Conservation (phyloP, 2,797 vertebrate species). For the Lacerta viridis region DNA sequence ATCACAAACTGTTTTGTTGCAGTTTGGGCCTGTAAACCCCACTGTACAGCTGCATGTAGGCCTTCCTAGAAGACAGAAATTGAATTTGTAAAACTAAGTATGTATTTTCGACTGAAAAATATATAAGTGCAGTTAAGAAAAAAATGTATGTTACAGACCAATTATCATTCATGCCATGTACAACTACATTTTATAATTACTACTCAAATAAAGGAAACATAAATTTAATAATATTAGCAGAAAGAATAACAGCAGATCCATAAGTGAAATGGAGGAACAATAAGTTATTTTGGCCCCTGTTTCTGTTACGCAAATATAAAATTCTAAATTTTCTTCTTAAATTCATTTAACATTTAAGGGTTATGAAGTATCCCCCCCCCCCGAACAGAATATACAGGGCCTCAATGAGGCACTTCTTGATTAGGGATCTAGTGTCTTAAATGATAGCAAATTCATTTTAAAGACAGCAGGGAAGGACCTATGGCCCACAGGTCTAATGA, state of each 20-base stretch:
- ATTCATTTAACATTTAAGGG: not conserved
- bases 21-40: constrained; percentile 94
- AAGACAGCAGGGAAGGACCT: too few species aligned
- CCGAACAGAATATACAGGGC: not conserved
- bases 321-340: not conserved
- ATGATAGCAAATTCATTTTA: too few species aligned
- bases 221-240: not conserved
- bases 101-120: accelerated
- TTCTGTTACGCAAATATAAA: not conserved
- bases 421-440: not conserved
- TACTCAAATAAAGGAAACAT: not conserved
- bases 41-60: constrained; percentile 92
- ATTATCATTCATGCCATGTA: not conserved
- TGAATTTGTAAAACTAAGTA: constrained; percentile 41
- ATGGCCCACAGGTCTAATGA: too few species aligned
- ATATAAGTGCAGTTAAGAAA: not conserved
- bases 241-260: not conserved
- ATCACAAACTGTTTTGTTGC: constrained; percentile 90
- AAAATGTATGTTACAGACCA: accelerated
- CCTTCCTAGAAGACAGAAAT: constrained; percentile 81
- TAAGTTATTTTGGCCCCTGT: not conserved
- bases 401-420: not conserved
- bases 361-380: too few species aligned
- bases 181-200: not conserved
- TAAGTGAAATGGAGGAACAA: not conserved